A percentile compares a stretch with the other conserved stretches of the same genome.
phyloP scores from a whole-genome alignment of 2,797 vertebrate genomes.

The Sciurus carolinensis region DNA sequence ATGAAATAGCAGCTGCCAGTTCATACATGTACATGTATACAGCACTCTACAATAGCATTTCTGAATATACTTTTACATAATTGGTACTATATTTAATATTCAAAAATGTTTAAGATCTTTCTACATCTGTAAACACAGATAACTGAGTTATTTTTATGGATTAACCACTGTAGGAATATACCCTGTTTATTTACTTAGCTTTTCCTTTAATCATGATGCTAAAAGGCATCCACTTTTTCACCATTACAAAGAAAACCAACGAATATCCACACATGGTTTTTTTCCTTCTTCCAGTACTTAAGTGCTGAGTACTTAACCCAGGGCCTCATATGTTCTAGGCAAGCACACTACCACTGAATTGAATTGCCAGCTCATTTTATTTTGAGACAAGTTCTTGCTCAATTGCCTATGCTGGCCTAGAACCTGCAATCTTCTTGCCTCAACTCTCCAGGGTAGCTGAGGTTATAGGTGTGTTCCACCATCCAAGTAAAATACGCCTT shows the following conservation, averaged over 20 bases:
- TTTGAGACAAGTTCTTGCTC: too few species aligned
- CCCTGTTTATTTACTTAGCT: neutral
- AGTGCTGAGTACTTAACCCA: too few species aligned
- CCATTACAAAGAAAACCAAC: neutral
- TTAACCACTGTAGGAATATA: neutral
- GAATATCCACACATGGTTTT: neutral
- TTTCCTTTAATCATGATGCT: neutral
- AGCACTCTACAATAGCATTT: neutral
- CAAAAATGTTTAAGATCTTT: conserved; percentile 10
- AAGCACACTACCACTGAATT: too few species aligned
- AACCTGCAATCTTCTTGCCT: too few species aligned
- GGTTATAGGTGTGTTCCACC: too few species aligned
- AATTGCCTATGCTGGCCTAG: too few species aligned
- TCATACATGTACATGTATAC: neutral
- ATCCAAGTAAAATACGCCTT: neutral
- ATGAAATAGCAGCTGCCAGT: neutral
- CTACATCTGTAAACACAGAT: neutral
- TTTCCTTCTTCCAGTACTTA: too few species aligned
- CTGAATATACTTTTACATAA: conserved; percentile 33
- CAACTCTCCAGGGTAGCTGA: too few species aligned
- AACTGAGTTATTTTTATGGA: conserved; percentile 4
- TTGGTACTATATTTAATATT: conserved; percentile 16
- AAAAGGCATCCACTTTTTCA: conserved; percentile 3
- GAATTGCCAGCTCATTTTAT: too few species aligned
- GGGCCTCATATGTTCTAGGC: too few species aligned